phyloP scores from a whole-genome alignment of 2,113 vertebrate species.

The Mirounga angustirostris region DNA sequence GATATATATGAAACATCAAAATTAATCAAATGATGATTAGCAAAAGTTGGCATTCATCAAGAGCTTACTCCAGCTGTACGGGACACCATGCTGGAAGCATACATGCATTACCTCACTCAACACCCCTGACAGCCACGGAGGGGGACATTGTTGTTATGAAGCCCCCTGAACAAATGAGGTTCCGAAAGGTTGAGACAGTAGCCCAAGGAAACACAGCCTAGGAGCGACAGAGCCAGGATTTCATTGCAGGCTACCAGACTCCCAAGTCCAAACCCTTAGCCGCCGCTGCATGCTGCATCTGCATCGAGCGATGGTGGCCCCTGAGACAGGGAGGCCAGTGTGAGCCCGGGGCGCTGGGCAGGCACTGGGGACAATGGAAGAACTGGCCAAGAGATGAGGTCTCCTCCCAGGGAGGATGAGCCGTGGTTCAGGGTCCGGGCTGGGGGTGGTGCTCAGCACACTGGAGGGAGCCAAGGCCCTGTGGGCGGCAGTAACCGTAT shows the following conservation, averaged over 20 bases:
- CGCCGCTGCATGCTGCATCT: neutral
- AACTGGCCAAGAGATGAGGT: neutral
- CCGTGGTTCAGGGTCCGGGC: neutral
- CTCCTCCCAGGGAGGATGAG: neutral
- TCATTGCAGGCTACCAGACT: accelerated
- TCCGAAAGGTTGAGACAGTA: neutral
- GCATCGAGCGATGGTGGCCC: neutral
- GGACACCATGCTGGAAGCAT: neutral
- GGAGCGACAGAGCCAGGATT: neutral
- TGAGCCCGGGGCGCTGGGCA: neutral
- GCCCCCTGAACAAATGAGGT: neutral
- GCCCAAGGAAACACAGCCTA: accelerated
- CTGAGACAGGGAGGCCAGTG: accelerated
- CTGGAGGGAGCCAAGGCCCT: neutral
- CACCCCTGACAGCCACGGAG: accelerated
- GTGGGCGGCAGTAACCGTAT: too few species aligned
- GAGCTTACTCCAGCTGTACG: neutral
- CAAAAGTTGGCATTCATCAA: too few species aligned
- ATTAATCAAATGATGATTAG: neutral
- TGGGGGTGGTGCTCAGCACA: accelerated
- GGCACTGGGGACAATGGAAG: neutral
- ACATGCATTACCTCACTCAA: accelerated
- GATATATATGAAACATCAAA: neutral
- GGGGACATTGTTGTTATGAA: neutral
- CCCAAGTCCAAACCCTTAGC: neutral